Evolutionary conservation across 2,888 invertebrate species (phyloP).

Genomic region (Yponomeuta malinellus): DNA sequence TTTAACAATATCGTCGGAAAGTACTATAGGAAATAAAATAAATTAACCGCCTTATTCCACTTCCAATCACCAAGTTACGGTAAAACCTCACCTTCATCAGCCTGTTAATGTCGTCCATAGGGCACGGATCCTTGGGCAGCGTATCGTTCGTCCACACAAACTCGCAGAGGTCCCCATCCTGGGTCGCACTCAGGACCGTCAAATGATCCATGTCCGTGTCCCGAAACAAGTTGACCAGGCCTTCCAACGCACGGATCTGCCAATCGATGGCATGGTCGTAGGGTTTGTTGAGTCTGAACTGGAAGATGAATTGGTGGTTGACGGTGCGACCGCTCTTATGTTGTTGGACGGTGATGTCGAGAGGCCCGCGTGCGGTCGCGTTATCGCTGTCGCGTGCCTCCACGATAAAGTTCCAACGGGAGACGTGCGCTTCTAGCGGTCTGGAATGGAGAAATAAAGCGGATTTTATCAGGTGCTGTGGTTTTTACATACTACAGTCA

Average conservation of each 20-base stretch:
- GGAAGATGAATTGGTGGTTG: constrained; percentile 87
- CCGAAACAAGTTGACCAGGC: constrained; percentile 73
- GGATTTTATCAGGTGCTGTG: no score
- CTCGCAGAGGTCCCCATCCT: constrained; percentile 76
- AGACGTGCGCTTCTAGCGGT: constrained; percentile 87
- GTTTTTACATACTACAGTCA: no score
- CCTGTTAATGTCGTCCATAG: constrained; percentile 82
- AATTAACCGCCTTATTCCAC: no score
- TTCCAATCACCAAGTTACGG: no score
- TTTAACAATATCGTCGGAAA: no score
- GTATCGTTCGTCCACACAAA: constrained; percentile 93
- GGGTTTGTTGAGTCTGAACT: constrained; percentile 64
- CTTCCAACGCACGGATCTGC: constrained; percentile 56
- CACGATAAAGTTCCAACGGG: constrained; percentile 87
- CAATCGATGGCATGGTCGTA: constrained; percentile 84
- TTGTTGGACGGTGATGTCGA: constrained; percentile 89
- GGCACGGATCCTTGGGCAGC: constrained; percentile 85
- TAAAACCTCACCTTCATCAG: constrained; percentile 77
- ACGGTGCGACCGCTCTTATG: constrained; percentile 85
- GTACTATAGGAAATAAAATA: no score
- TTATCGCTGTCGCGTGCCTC: constrained; percentile 89
- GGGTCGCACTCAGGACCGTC: constrained; percentile 80
- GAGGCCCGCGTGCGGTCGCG: constrained; percentile 79
- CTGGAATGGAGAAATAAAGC: constrained; percentile 52
- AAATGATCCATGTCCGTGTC: constrained; percentile 79